phyloP scores from a whole-genome alignment of 2,888 invertebrate genomes.

The Eristalis intricaria region DNA sequence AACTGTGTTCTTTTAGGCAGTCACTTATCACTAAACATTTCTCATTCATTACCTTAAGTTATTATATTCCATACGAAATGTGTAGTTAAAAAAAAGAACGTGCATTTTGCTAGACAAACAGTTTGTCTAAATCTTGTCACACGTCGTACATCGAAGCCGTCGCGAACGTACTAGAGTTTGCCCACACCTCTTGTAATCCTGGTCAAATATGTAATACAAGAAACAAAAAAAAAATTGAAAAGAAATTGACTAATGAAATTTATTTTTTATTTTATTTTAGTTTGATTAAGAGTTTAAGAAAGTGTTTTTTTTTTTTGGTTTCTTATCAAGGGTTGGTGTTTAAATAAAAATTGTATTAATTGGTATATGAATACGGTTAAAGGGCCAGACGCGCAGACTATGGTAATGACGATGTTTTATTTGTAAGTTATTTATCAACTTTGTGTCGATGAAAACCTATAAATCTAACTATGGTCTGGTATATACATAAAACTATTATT shows the following conservation, averaged over 20 bases:
- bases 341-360: constrained; percentile 23
- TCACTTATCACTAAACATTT: background rate
- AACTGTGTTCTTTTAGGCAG: background rate
- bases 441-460: constrained; percentile 22
- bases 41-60: background rate
- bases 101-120: background rate
- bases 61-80: background rate
- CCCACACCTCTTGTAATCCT: constrained; percentile 46
- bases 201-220: constrained; percentile 5
- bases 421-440: constrained; percentile 35
- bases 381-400: constrained; percentile 10
- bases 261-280: constrained; percentile 20
- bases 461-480: constrained; percentile 42
- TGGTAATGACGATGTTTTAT: constrained; percentile 26
- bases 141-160: constrained; percentile 7
- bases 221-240: background rate
- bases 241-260: background rate
- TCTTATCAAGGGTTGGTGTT: constrained; percentile 25
- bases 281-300: constrained; percentile 13
- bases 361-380: constrained; percentile 22
- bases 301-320: constrained; percentile 2
- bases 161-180: constrained; percentile 1
- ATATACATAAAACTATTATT: constrained; percentile 40
- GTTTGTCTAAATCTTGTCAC: background rate
- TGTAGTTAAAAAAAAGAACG: background rate